These are phyloP conservation scores for Catharus ustulatus DNA, from an alignment of 2,797 vertebrate species.

Conservation along the genomic window DNA sequence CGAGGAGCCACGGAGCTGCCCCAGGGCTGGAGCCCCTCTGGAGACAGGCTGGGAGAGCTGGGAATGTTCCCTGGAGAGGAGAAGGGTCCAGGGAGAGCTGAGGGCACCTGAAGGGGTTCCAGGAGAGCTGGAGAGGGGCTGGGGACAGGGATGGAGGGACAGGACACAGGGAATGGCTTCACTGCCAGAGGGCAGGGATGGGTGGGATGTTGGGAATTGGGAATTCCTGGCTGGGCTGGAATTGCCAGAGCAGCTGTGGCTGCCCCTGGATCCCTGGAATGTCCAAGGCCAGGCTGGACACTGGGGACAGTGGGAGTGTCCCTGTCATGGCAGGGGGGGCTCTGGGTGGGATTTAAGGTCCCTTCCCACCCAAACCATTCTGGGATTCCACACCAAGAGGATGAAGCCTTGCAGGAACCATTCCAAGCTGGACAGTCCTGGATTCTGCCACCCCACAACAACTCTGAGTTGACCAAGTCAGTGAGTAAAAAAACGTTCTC, in stretches of 20 bases:
- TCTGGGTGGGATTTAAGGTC: rapidly evolving
- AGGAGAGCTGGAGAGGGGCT: neutral
- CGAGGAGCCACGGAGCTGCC: neutral
- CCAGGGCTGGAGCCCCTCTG: neutral
- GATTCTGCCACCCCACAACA: neutral
- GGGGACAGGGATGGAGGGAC: neutral
- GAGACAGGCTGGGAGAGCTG: neutral
- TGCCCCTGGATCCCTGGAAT: neutral
- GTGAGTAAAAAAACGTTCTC: neutral
- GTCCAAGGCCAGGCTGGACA: neutral
- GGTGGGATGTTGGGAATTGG: neutral
- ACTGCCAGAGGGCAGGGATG: neutral
- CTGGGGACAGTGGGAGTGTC: neutral
- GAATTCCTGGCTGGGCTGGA: neutral
- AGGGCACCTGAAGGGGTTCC: neutral
- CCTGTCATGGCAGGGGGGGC: neutral
- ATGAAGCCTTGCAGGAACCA: neutral
- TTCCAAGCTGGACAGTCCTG: neutral
- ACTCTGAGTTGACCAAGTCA: rapidly evolving
- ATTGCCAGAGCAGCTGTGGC: neutral
- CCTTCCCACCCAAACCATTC: neutral
- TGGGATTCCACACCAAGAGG: no score
- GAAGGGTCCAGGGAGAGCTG: neutral
- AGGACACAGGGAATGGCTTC: neutral
- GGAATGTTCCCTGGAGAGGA: neutral